These are phyloP conservation scores for Cyprinodon tularosa DNA, from an alignment of 2,113 vertebrate genomes.

Conservation along the genomic window DNA sequence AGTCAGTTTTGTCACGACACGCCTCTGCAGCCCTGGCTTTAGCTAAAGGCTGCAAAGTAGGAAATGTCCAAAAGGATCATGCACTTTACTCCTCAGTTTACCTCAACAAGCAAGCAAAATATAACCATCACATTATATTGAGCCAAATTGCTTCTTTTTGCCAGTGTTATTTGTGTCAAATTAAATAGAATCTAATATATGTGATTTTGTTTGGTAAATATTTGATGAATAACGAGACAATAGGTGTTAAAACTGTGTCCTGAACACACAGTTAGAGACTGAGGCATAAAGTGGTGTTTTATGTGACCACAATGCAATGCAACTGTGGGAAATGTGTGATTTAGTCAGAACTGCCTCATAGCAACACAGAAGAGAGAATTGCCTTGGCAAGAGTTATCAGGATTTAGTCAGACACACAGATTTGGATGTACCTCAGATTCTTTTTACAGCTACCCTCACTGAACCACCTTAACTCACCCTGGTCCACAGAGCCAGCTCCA, in stretches of 20 bases:
- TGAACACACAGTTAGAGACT: neutral
- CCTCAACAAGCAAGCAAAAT: too few relatives aligned
- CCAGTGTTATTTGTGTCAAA: too few relatives aligned
- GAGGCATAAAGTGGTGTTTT: conserved; percentile 3
- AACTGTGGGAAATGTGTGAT: conserved; percentile 4
- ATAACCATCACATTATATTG: too few relatives aligned
- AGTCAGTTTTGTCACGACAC: too few relatives aligned
- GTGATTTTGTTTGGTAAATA: neutral
- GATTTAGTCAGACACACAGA: conserved; percentile 2
- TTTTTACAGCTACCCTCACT: conserved; percentile 21
- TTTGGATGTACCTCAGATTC: conserved; percentile 25
- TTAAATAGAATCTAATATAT: neutral
- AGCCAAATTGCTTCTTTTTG: too few relatives aligned
- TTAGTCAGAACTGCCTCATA: conserved; percentile 1
- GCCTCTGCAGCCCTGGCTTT: too few relatives aligned
- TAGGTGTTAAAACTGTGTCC: too few relatives aligned
- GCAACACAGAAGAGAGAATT: conserved; percentile 5
- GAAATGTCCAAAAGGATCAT: too few relatives aligned
- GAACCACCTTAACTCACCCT: neutral
- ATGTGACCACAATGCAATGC: neutral
- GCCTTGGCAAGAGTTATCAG: conserved; percentile 1
- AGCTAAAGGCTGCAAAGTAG: too few relatives aligned
- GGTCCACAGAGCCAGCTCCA: conserved; percentile 45
- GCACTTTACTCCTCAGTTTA: too few relatives aligned
- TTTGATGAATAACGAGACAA: neutral